These are phyloP conservation scores for Apogon hyalosoma DNA, from an alignment of 2,797 vertebrate genomes.

Conservation along the genomic window DNA sequence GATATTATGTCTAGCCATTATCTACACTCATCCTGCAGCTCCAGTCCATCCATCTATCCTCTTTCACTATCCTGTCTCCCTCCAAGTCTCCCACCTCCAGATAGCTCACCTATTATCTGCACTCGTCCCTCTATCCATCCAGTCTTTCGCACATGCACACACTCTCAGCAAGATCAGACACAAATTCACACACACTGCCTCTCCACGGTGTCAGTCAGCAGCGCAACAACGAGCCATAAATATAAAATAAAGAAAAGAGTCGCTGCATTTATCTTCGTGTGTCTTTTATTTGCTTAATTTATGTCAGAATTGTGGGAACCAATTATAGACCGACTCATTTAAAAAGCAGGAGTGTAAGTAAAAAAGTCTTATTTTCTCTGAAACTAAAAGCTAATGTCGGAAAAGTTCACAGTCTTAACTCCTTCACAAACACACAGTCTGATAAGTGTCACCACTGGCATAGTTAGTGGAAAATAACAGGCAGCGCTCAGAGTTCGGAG, in stretches of 20 bases:
- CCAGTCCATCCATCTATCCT: conserved; percentile 72
- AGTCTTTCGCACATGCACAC: conserved; percentile 47
- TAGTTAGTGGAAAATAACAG: neutral
- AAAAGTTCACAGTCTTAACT: conserved; percentile 11
- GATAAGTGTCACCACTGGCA: neutral
- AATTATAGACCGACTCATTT: neutral
- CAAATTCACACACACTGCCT: conserved; percentile 44
- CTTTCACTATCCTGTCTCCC: conserved; percentile 65
- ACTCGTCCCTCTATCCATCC: conserved; percentile 58
- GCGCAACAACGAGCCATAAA: conserved; percentile 15
- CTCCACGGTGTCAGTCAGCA: conserved; percentile 25
- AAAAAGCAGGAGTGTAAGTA: conserved; percentile 1
- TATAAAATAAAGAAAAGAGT: neutral
- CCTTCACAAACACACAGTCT: neutral
- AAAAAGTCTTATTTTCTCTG: too few species aligned
- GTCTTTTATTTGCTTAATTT: neutral
- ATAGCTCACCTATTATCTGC: conserved; percentile 72
- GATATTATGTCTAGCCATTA: conserved; percentile 79
- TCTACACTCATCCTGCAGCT: conserved; percentile 72
- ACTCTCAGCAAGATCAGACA: conserved; percentile 49
- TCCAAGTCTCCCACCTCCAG: conserved; percentile 71
- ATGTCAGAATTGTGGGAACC: conserved; percentile 1
- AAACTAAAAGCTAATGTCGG: neutral
- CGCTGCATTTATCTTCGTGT: neutral
- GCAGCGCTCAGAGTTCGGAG: neutral